phyloP scores from a whole-genome alignment of 2,888 invertebrate genomes.

The Microplitis manilae region DNA sequence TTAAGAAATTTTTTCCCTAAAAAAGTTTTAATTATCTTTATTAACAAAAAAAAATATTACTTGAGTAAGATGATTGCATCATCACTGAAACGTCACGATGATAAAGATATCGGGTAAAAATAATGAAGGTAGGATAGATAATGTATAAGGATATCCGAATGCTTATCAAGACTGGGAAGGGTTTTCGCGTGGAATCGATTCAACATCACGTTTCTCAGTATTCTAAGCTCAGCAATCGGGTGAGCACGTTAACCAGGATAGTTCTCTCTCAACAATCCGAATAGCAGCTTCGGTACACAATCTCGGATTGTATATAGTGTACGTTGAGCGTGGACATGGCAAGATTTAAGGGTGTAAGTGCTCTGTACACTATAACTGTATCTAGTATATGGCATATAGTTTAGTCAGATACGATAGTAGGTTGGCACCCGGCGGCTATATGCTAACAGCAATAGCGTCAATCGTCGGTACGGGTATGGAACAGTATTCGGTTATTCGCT shows the following conservation, averaged over 20 bases:
- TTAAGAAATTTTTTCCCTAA: too few species aligned
- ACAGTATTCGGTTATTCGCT: not conserved
- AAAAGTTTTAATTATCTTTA: too few species aligned
- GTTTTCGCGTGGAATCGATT: slow-evolving; percentile 23
- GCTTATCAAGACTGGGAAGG: slow-evolving; percentile 18
- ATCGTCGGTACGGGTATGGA: not conserved
- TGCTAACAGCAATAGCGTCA: slow-evolving; percentile 3
- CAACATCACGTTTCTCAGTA: slow-evolving; percentile 31
- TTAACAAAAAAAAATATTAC: too few species aligned
- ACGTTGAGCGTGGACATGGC: slow-evolving; percentile 1
- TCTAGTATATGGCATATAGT: not conserved
- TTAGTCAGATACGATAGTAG: not conserved
- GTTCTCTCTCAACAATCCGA: slow-evolving; percentile 42
- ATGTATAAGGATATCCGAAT: slow-evolving; percentile 8
- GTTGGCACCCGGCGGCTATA: slow-evolving; percentile 2
- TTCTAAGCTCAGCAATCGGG: slow-evolving; percentile 38
- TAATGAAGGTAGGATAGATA: slow-evolving; percentile 24
- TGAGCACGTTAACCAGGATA: slow-evolving; percentile 40
- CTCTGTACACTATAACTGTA: not conserved
- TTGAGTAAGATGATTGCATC: not conserved
- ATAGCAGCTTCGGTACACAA: slow-evolving; percentile 27
- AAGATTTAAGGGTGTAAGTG: not conserved
- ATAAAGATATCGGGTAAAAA: not conserved
- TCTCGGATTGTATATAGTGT: slow-evolving; percentile 22
- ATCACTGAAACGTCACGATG: slow-evolving; percentile 14